These are phyloP conservation scores for Barnardius zonarius DNA, from an alignment of 2,113 vertebrate genomes.

Conservation along the genomic window DNA sequence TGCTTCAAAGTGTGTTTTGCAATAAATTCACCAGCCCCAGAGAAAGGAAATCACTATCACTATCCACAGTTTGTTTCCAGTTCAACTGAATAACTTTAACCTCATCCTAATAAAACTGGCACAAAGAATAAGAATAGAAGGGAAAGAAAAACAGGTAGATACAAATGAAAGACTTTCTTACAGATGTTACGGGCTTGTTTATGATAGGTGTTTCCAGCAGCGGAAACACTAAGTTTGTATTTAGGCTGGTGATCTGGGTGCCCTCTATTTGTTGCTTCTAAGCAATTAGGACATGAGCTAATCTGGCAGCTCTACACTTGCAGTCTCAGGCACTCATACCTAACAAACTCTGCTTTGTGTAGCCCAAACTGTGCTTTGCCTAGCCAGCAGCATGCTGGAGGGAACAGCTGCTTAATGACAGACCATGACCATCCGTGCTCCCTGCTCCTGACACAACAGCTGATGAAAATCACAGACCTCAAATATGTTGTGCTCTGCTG, in stretches of 20 bases:
- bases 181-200: not conserved
- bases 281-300: not conserved
- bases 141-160: not conserved
- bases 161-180: not conserved
- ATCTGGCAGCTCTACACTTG: conserved; percentile 6
- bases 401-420: not conserved
- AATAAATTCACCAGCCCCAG: not conserved
- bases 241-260: not conserved
- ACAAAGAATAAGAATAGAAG: not conserved
- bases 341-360: conserved; percentile 33
- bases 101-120: not conserved
- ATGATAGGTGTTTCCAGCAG: not conserved
- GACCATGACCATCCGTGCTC: not conserved
- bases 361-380: not conserved
- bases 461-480: not conserved
- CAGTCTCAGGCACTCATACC: not conserved
- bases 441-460: not conserved
- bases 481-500: not conserved
- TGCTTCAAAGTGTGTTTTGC: not conserved
- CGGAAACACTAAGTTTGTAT: not conserved
- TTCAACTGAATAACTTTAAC: not conserved
- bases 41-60: not conserved
- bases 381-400: not conserved
- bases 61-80: not conserved
- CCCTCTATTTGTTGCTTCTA: not conserved